Evolutionary conservation across 2,797 vertebrate species (phyloP), one percentile per base, ranked within the genome.

Genomic region (Pipistrellus kuhlii): DNA sequence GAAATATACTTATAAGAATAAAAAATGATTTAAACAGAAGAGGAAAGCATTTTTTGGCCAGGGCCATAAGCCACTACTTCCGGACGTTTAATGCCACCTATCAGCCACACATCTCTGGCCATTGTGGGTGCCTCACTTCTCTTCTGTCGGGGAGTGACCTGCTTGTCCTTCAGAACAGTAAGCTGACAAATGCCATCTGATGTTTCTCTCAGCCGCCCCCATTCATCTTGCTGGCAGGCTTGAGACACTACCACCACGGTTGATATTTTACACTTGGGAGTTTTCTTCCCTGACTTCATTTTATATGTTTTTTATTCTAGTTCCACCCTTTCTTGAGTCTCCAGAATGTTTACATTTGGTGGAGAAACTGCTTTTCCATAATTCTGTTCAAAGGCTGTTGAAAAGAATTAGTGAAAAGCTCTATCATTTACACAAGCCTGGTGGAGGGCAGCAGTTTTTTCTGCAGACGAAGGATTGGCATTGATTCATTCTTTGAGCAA

Each of bases 101-200:
- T 48, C 27, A 35, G 59, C 48, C 41, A 55, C 30, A 2, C 2
- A 1, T 48, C 44, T 46, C 53, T n/a, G 85, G 90, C 69, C 66
- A 8, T 72, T 4, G 48, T 1, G 8, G 64, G 53, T 2, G 10
- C 41, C 27, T 92, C 4, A 0, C 51, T 71, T 86, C 64, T 38
- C 78, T 78, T 88, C 25, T 15, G 0, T 48, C 51, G 1, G 38
- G 35, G 59, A 94, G 64, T 21, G 68, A 97, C 92, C 94, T 93
- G 90, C 85, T 86, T 95, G 93, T 96, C 96, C 92, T 96, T 95
- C 92, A 92, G 87, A 95, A 53, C 11, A 44, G 69, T 0, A 0
- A 78, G 92, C 81, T 95, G 94, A 96, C 86, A 91, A 96, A 96
- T 78, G 64, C 93, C 78, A 53, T 87, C 94, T 96, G 94, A 69